Percentiles rank a stretch among this genome's conserved stretches.
Evolutionary conservation across 2,888 invertebrate genomes (phyloP).

Genomic region (Stegophylla sp.): DNA sequence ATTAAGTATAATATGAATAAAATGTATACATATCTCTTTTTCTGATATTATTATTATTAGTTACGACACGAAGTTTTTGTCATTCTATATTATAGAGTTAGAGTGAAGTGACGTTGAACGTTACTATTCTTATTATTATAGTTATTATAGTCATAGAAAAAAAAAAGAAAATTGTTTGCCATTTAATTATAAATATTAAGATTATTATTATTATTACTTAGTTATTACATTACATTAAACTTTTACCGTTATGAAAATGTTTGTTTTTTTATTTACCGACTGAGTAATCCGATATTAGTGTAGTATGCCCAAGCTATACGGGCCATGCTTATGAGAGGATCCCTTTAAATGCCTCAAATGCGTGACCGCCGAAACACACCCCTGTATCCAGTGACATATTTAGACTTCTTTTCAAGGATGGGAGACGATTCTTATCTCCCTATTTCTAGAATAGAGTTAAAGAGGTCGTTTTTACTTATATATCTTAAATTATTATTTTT

Average conservation of each 20-base stretch:
- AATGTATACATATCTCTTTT: background rate
- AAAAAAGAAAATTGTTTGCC: constrained; percentile 24
- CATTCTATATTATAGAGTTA: constrained; percentile 14
- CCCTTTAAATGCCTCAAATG: too few relatives aligned
- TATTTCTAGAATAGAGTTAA: too few relatives aligned
- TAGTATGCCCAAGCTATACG: too few relatives aligned
- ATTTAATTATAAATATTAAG: constrained; percentile 34
- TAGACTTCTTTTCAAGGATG: too few relatives aligned
- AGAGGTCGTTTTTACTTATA: too few relatives aligned
- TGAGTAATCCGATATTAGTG: constrained; percentile 18
- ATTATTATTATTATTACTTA: constrained; percentile 21
- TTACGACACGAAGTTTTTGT: background rate
- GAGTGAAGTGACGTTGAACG: background rate
- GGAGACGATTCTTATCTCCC: too few relatives aligned
- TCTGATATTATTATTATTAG: background rate
- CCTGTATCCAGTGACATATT: too few relatives aligned
- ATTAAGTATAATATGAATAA: background rate
- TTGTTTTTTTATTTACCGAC: background rate
- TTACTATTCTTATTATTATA: background rate
- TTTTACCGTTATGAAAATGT: constrained; percentile 21
- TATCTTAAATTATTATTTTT: too few relatives aligned
- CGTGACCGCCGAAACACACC: too few relatives aligned
- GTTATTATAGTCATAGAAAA: background rate
- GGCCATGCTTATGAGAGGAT: too few relatives aligned
- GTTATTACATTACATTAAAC: constrained; percentile 36